Evolutionary conservation across 2,888 invertebrate species (phyloP).

Genomic region (Parnassius orleans): DNA sequence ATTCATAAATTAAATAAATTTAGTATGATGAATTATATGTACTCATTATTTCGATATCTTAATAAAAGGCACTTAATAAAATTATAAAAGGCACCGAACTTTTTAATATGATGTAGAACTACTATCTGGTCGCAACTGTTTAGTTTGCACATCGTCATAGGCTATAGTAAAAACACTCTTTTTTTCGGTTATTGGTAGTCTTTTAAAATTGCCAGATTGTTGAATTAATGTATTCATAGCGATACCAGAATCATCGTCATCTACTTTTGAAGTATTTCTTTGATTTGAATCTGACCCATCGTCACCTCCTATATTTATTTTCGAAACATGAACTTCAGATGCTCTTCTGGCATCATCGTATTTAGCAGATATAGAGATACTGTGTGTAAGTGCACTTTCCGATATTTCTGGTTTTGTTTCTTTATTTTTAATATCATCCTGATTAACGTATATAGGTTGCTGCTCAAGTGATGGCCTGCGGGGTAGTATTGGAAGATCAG

Average conservation of each 20-base stretch:
- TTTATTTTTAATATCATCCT: slow-evolving; percentile 59
- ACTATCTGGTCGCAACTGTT: slow-evolving; percentile 89
- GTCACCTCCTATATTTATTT: slow-evolving; percentile 74
- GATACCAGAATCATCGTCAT: slow-evolving; percentile 90
- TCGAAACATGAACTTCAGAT: slow-evolving; percentile 80
- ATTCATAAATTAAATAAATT: slow-evolving; percentile 30
- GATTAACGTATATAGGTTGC: slow-evolving; percentile 75
- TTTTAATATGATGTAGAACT: slow-evolving; percentile 84
- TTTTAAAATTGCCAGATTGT: slow-evolving; percentile 79
- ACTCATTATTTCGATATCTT: slow-evolving; percentile 17
- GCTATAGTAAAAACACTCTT: slow-evolving; percentile 96
- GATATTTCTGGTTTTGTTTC: slow-evolving; percentile 55
- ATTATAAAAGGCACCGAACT: slow-evolving; percentile 55
- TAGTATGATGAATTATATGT: slow-evolving; percentile 40
- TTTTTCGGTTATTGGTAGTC: slow-evolving; percentile 89
- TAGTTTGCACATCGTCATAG: slow-evolving; percentile 94
- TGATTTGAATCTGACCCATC: slow-evolving; percentile 44
- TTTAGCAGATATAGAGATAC: slow-evolving; percentile 71
- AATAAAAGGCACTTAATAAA: slow-evolving; percentile 18
- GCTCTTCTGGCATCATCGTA: slow-evolving; percentile 60
- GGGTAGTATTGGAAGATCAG: slow-evolving; percentile 65
- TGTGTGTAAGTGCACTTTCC: slow-evolving; percentile 69
- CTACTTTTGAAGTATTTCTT: slow-evolving; percentile 61
- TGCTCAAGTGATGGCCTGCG: slow-evolving; percentile 56
- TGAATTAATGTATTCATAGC: slow-evolving; percentile 83